These are phyloP conservation scores for Siphlonurus alternatus DNA, from an alignment of 2,888 invertebrate species.

Conservation along the genomic window DNA sequence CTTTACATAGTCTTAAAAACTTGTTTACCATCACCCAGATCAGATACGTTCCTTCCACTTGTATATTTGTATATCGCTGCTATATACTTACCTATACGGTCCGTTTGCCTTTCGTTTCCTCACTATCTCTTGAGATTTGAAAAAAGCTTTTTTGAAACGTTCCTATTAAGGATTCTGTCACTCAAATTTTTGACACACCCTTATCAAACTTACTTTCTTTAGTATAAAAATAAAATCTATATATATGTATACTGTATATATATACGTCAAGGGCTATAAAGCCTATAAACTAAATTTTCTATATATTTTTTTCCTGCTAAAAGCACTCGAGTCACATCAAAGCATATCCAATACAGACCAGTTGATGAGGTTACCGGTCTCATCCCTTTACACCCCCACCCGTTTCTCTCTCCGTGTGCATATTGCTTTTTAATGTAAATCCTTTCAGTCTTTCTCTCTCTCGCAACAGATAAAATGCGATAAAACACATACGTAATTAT, in stretches of 20 bases:
- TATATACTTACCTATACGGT: too few species aligned
- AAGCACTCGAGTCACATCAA: background rate
- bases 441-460: too few species aligned
- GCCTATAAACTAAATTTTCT: background rate
- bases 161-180: constrained; percentile 3
- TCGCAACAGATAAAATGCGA: too few species aligned
- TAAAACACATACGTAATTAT: too few species aligned
- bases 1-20: too few species aligned
- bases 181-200: background rate
- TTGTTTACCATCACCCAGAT: too few species aligned
- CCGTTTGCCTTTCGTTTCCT: background rate
- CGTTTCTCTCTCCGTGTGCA: too few species aligned
- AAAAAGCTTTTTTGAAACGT: background rate
- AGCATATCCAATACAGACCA: background rate
- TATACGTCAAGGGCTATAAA: background rate
- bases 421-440: too few species aligned
- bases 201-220: background rate
- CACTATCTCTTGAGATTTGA: background rate
- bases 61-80: too few species aligned
- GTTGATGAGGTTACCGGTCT: too few species aligned
- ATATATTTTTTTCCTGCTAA: background rate
- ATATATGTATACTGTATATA: background rate
- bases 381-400: too few species aligned
- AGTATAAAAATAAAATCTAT: background rate
- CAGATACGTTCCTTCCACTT: too few species aligned